Percentiles rank a stretch among this genome's conserved stretches.
phyloP scores from a whole-genome alignment of 2,888 invertebrate species.

The Eilema caniola region DNA sequence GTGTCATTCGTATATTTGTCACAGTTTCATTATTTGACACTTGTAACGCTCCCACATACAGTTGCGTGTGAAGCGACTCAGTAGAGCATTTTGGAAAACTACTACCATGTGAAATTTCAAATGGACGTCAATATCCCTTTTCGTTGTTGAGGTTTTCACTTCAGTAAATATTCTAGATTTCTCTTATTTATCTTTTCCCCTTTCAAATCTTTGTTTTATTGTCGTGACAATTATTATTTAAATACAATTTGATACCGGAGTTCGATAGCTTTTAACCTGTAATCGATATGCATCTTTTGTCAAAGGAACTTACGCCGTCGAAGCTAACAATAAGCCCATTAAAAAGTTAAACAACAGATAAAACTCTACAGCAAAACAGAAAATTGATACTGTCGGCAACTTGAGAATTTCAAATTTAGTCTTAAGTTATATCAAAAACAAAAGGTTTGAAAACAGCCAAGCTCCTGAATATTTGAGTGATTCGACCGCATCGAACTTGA shows the following conservation, averaged over 20 bases:
- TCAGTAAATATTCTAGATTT: neutral
- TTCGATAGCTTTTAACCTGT: neutral
- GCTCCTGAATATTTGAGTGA: slow-evolving; percentile 77
- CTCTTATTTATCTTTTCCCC: neutral
- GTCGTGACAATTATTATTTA: neutral
- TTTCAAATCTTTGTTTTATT: neutral
- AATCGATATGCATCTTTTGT: slow-evolving; percentile 9
- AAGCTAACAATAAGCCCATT: slow-evolving; percentile 39
- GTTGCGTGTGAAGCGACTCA: slow-evolving; percentile 44
- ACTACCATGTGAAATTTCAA: slow-evolving; percentile 8
- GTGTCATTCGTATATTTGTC: slow-evolving; percentile 48
- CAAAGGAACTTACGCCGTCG: slow-evolving; percentile 13
- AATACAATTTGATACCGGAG: slow-evolving; percentile 2
- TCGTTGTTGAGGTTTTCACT: neutral
- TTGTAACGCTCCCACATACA: slow-evolving; percentile 45
- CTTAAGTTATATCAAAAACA: slow-evolving; percentile 62
- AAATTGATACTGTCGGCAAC: slow-evolving; percentile 42
- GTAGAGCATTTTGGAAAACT: slow-evolving; percentile 20
- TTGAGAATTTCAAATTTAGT: slow-evolving; percentile 46
- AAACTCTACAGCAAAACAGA: slow-evolving; percentile 32
- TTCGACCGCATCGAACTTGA: slow-evolving; percentile 64
- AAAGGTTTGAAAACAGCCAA: slow-evolving; percentile 61
- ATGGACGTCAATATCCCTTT: neutral
- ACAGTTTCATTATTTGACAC: slow-evolving; percentile 38
- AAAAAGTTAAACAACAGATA: slow-evolving; percentile 29